Conservation (phyloP, 2,113 vertebrate species). For the Argyrosomus japonicus region DNA sequence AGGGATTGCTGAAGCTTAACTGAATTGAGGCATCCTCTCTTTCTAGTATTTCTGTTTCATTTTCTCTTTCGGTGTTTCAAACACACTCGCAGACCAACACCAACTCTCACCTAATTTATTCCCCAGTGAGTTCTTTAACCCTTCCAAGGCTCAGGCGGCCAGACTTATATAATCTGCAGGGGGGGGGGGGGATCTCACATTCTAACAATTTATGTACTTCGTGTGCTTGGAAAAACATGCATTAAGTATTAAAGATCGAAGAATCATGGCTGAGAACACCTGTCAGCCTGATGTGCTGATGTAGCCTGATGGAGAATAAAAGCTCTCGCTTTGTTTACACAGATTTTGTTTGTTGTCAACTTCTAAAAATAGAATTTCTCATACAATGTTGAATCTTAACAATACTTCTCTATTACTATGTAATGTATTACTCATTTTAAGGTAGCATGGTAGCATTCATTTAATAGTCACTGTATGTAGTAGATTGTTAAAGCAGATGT, state of each 20-base stretch:
- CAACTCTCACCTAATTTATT: conserved; percentile 43
- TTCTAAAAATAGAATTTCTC: not conserved
- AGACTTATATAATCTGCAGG: conserved; percentile 55
- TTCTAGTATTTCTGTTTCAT: not conserved
- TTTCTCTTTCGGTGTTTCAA: not conserved
- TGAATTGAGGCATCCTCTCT: conserved; percentile 3
- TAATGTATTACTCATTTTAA: too few relatives aligned
- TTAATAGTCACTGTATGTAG: not conserved
- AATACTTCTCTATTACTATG: too few relatives aligned
- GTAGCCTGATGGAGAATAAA: not conserved
- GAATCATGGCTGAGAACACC: too few relatives aligned
- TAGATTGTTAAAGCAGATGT: not conserved
- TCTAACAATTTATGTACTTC: not conserved
- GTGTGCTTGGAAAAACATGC: not conserved
- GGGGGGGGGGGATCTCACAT: not conserved
- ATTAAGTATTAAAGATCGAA: not conserved
- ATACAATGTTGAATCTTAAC: not conserved
- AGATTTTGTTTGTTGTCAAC: not conserved
- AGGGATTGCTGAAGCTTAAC: conserved; percentile 20
- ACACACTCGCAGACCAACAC: conserved; percentile 1
- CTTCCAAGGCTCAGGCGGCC: conserved; percentile 29
- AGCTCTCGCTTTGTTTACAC: not conserved
- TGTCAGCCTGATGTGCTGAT: not conserved
- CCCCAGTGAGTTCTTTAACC: conserved; percentile 50
- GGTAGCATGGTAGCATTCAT: too few relatives aligned